These are phyloP conservation scores for Eupleurogrammus muticus DNA, from an alignment of 2,797 vertebrate species.

Conservation along the genomic window DNA sequence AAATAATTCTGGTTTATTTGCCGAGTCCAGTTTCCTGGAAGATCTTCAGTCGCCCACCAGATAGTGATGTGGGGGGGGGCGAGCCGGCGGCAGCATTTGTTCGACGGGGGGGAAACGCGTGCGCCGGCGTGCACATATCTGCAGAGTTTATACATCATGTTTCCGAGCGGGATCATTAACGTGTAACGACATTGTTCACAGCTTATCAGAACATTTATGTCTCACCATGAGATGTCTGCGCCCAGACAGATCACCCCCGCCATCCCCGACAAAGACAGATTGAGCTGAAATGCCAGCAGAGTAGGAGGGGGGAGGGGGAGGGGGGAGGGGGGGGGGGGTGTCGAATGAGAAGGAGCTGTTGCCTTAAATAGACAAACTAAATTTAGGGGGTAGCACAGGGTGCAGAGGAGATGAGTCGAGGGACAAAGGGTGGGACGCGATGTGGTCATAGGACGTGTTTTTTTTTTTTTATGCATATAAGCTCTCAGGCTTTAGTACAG, in stretches of 20 bases:
- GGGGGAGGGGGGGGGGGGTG: neutral
- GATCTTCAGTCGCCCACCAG: slow-evolving; percentile 2
- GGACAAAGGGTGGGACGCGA: slow-evolving; percentile 38
- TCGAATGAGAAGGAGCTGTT: slow-evolving; percentile 23
- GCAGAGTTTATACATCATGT: slow-evolving; percentile 40
- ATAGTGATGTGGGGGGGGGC: neutral
- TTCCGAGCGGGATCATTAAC: slow-evolving; percentile 73
- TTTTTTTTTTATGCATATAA: too few species aligned
- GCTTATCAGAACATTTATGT: slow-evolving; percentile 84
- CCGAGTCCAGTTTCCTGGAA: neutral
- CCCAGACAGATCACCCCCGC: slow-evolving; percentile 57
- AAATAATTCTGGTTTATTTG: slow-evolving; percentile 7
- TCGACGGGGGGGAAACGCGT: neutral
- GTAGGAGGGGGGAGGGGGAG: slow-evolving; percentile 1
- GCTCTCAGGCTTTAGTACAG: slow-evolving; percentile 33
- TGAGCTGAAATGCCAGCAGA: slow-evolving; percentile 69
- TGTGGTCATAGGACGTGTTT: slow-evolving; percentile 35
- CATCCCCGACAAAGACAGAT: slow-evolving; percentile 73
- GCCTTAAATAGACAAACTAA: slow-evolving; percentile 69
- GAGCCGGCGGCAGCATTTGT: slow-evolving; percentile 18
- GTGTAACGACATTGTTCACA: slow-evolving; percentile 83
- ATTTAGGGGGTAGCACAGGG: slow-evolving; percentile 60
- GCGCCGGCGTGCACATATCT: slow-evolving; percentile 15
- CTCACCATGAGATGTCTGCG: slow-evolving; percentile 75
- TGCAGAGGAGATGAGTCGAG: slow-evolving; percentile 29